phyloP scores from a whole-genome alignment of 1,140 invertebrate species.

The Pseudomyrmex pallidus region DNA sequence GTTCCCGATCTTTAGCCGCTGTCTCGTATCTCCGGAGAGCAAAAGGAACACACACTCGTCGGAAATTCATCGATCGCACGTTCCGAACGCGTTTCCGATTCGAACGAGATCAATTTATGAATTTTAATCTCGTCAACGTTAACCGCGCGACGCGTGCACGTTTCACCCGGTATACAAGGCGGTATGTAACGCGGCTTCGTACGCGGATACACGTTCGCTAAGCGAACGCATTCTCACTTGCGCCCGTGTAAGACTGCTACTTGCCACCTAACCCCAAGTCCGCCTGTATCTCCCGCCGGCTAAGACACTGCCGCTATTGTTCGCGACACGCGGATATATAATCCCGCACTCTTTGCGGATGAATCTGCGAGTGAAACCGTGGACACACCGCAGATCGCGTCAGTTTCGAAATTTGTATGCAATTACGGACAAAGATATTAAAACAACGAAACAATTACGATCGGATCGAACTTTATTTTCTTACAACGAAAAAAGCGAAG shows the following conservation, averaged over 20 bases:
- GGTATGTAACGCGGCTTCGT: constrained; percentile 53
- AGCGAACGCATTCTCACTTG: constrained; percentile 67
- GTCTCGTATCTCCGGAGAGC: not conserved
- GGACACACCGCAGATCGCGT: not conserved
- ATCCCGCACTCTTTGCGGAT: constrained; percentile 15
- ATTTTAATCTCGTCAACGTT: too few species aligned
- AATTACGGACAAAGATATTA: too few species aligned
- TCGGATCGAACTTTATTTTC: too few species aligned
- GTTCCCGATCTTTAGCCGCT: constrained; percentile 27
- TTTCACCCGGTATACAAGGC: constrained; percentile 61
- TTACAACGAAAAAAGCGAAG: too few species aligned
- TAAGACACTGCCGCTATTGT: constrained; percentile 72
- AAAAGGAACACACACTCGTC: not conserved
- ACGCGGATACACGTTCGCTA: constrained; percentile 65
- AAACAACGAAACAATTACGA: too few species aligned
- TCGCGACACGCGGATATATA: constrained; percentile 56
- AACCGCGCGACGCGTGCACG: not conserved
- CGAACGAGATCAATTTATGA: not conserved
- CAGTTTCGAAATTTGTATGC: too few species aligned
- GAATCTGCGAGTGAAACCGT: constrained; percentile 12
- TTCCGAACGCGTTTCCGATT: not conserved
- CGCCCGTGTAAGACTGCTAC: constrained; percentile 32
- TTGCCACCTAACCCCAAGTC: constrained; percentile 55
- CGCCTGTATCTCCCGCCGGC: constrained; percentile 61
- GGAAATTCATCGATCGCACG: not conserved